These are phyloP conservation scores for Cacoxenus indagator DNA, from an alignment of 2,888 invertebrate species.

Conservation along the genomic window DNA sequence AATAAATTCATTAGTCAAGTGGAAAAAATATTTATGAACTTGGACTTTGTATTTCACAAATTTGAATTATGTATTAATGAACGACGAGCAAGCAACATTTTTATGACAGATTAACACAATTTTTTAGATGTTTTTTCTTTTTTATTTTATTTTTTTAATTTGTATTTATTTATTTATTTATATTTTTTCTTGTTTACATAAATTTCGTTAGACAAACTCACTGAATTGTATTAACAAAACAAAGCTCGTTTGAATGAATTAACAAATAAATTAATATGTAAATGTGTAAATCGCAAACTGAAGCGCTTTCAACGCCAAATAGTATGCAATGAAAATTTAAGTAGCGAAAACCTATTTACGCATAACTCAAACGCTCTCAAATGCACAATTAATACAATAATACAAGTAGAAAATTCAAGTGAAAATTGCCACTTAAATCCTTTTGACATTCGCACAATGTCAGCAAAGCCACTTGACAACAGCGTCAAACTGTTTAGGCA, in stretches of 20 bases:
- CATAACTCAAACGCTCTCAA: neutral
- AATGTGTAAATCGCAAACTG: neutral
- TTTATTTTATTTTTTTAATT: neutral
- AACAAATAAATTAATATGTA: too few relatives aligned
- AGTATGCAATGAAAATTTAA: neutral
- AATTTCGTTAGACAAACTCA: constrained; percentile 24
- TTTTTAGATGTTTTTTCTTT: constrained; percentile 36
- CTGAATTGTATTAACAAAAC: neutral
- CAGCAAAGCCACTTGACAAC: neutral
- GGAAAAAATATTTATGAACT: constrained; percentile 34
- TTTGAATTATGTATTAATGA: constrained; percentile 50
- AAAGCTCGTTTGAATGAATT: neutral
- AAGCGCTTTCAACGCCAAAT: too few relatives aligned
- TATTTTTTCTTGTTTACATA: constrained; percentile 38
- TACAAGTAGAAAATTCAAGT: constrained; percentile 26
- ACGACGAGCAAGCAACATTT: constrained; percentile 37
- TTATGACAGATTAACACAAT: constrained; percentile 45
- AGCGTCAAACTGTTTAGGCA: neutral
- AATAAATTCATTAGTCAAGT: constrained; percentile 56
- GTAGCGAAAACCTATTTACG: neutral
- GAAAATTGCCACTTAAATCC: constrained; percentile 28
- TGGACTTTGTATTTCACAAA: constrained; percentile 20
- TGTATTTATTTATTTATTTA: constrained; percentile 49
- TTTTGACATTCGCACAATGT: constrained; percentile 15
- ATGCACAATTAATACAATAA: neutral